Percentiles rank a stretch among this genome's conserved stretches.
phyloP scores from a whole-genome alignment of 1,140 invertebrate genomes.

The honey bee (Apis mellifera) region Amel_HAv3.1 CM009943.2:7120501-7121000 shows the following conservation, averaged over 20 bases:
- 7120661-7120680: slow-evolving; percentile 28
- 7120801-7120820: background rate
- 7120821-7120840: no score
- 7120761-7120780: background rate
- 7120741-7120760: background rate
- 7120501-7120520: slow-evolving; percentile 39
- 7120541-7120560: slow-evolving; percentile 34
- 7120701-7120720: background rate
- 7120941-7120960: background rate
- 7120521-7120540: slow-evolving; percentile 27
- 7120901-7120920: no score
- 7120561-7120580: slow-evolving; percentile 28
- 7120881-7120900: no score
- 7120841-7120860: background rate
- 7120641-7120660: slow-evolving; percentile 7
- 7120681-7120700: background rate
- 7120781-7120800: background rate
- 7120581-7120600: slow-evolving; percentile 53
- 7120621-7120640: slow-evolving; percentile 14
- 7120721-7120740: background rate
- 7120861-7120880: background rate
- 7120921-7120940: background rate
- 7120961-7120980: background rate
- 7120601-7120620: slow-evolving; percentile 41
- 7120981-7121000: no score